These are phyloP conservation scores for Camelus dromedarius DNA, from an alignment of 2,113 vertebrate species.

Conservation along the genomic window DNA sequence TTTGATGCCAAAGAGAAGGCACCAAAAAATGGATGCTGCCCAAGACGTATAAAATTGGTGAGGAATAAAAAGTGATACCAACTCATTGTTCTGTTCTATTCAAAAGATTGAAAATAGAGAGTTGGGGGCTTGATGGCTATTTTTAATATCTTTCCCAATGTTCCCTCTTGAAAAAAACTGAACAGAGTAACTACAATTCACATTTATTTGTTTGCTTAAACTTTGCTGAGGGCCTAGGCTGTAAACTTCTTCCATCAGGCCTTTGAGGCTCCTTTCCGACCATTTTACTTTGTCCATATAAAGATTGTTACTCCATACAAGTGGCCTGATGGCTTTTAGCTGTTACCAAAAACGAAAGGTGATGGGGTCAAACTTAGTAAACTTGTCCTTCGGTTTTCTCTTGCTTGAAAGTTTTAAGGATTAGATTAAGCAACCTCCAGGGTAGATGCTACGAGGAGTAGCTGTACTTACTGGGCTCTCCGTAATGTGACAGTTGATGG, in stretches of 20 bases:
- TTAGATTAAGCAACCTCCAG: background rate
- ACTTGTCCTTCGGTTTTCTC: slow-evolving; percentile 1
- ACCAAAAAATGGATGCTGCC: background rate
- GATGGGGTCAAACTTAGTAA: background rate
- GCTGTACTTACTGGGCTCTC: background rate
- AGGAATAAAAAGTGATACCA: background rate
- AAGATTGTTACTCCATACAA: background rate
- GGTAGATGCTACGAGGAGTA: background rate
- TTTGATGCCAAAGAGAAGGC: background rate
- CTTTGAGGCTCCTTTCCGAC: background rate
- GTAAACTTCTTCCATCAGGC: background rate
- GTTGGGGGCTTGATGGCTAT: background rate
- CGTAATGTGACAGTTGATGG: background rate
- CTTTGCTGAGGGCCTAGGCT: background rate
- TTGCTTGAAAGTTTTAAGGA: slow-evolving; percentile 21
- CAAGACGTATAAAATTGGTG: background rate
- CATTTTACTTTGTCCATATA: background rate
- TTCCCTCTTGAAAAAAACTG: background rate
- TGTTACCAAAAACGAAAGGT: background rate
- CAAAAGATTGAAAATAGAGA: background rate
- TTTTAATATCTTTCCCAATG: slow-evolving; percentile 1
- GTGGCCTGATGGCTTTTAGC: background rate
- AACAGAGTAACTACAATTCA: background rate
- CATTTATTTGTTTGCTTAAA: slow-evolving; percentile 30
- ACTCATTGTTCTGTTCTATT: background rate